Evolutionary conservation across 1,140 invertebrate genomes (phyloP).

Genomic region (Macrocentrus cingulum): DNA sequence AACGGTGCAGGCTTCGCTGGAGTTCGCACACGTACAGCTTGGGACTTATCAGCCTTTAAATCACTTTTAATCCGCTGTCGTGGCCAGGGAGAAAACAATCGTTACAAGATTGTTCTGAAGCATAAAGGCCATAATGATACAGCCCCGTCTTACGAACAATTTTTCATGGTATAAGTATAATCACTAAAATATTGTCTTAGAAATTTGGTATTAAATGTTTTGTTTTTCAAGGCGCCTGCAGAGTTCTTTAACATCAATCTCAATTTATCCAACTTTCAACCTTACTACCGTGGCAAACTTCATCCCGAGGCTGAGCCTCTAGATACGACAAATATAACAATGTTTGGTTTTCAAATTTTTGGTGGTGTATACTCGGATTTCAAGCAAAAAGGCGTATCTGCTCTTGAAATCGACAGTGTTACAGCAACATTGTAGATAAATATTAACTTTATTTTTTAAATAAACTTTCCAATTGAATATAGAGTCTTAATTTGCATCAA

Average conservation of each 20-base stretch:
- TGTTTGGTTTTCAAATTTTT: slow-evolving; percentile 68
- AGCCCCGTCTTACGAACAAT: slow-evolving; percentile 70
- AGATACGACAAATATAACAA: slow-evolving; percentile 64
- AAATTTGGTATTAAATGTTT: slow-evolving; percentile 24
- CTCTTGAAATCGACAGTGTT: slow-evolving; percentile 66
- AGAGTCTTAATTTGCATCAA: no score
- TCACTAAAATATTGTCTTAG: slow-evolving; percentile 1
- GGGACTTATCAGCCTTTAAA: slow-evolving; percentile 58
- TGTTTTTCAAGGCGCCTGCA: slow-evolving; percentile 58
- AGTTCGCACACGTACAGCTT: slow-evolving; percentile 53
- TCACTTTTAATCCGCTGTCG: slow-evolving; percentile 62
- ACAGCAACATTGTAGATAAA: slow-evolving; percentile 27
- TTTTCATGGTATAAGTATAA: slow-evolving; percentile 59
- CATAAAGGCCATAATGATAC: slow-evolving; percentile 63
- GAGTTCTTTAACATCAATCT: slow-evolving; percentile 60
- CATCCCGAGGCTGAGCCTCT: slow-evolving; percentile 61
- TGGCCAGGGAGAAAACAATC: slow-evolving; percentile 60
- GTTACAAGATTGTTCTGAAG: slow-evolving; percentile 66
- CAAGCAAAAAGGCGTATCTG: slow-evolving; percentile 68
- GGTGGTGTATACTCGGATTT: slow-evolving; percentile 69
- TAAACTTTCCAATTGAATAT: no score
- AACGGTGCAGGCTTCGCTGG: slow-evolving; percentile 74
- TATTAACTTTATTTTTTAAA: no score
- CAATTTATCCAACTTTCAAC: slow-evolving; percentile 63
- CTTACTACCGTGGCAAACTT: slow-evolving; percentile 65